These are phyloP conservation scores for Polyommatus iphigenia DNA, from an alignment of 2,888 invertebrate species.

Conservation along the genomic window DNA sequence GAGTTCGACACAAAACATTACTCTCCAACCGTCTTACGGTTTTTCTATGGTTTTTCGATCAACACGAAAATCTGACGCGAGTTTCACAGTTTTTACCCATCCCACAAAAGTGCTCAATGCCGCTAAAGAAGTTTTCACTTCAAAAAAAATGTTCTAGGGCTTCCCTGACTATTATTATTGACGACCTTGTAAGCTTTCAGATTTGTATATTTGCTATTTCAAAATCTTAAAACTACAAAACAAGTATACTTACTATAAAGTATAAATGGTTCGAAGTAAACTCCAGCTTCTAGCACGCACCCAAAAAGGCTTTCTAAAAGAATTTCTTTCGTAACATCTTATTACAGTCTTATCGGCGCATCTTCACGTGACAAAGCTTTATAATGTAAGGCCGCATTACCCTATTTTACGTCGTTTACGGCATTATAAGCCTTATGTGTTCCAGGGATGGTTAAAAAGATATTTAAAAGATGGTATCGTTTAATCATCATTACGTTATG, in stretches of 20 bases:
- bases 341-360: conserved; percentile 42
- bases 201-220: neutral
- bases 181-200: too few relatives aligned
- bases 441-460: conserved; percentile 14
- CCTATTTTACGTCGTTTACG: conserved; percentile 55
- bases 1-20: too few relatives aligned
- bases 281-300: conserved; percentile 9
- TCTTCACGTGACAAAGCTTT: conserved; percentile 71
- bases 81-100: too few relatives aligned
- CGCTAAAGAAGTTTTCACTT: too few relatives aligned
- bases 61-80: too few relatives aligned
- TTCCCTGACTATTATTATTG: neutral
- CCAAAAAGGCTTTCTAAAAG: conserved; percentile 14
- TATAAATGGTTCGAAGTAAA: neutral
- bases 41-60: too few relatives aligned
- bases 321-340: conserved; percentile 44
- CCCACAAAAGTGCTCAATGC: too few relatives aligned
- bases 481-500: neutral
- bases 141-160: too few relatives aligned
- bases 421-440: conserved; percentile 1
- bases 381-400: conserved; percentile 71
- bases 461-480: neutral
- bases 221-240: neutral
- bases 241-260: neutral
- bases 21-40: too few relatives aligned